A percentile compares a stretch with the other conserved stretches of the same genome.
These are phyloP conservation scores for Campylomormyrus numenius DNA, from an alignment of 2,113 vertebrate species.

Conservation along the genomic window DNA sequence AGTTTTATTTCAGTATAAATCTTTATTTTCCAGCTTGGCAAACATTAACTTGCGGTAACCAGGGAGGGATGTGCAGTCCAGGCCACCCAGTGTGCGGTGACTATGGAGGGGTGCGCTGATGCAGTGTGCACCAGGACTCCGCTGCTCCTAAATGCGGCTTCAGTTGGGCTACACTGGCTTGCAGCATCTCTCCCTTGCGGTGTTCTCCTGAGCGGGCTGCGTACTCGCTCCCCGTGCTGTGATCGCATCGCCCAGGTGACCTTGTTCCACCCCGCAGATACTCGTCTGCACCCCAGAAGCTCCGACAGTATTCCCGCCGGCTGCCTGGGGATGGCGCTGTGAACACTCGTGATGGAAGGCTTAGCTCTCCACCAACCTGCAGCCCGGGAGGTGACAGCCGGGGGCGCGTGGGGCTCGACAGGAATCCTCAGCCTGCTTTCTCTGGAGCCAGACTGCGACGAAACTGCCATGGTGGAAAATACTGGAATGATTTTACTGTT, in stretches of 20 bases:
- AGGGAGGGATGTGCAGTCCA: background rate
- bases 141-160: background rate
- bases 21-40: background rate
- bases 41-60: background rate
- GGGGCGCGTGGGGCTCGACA: background rate
- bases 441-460: background rate
- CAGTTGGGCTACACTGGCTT: background rate
- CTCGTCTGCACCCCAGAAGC: background rate
- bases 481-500: background rate
- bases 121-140: background rate
- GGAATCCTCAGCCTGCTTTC: background rate
- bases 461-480: background rate
- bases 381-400: background rate
- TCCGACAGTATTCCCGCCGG: background rate
- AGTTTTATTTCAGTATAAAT: background rate
- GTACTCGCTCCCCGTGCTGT: background rate
- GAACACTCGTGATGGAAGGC: background rate
- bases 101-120: background rate
- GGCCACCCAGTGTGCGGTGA: background rate
- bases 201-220: background rate
- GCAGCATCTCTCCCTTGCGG: background rate
- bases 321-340: background rate
- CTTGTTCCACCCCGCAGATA: background rate
- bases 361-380: background rate
- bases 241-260: background rate